Percentiles rank a stretch among this genome's conserved stretches.
Conservation (phyloP, 1,140 invertebrate species). For the Drosophila melanica region DNA sequence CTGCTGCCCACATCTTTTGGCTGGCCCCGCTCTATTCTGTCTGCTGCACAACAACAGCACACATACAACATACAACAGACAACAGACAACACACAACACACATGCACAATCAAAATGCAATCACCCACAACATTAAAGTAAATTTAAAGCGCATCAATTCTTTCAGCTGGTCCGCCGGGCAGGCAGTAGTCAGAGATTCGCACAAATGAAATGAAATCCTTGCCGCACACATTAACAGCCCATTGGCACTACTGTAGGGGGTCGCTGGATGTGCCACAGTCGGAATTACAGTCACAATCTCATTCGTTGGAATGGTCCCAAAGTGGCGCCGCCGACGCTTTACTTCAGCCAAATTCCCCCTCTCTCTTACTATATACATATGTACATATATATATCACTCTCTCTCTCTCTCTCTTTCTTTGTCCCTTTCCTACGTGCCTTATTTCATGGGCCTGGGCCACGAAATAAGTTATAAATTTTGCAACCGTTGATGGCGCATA, state of each 20-base stretch:
- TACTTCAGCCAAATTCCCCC: constrained; percentile 37
- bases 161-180: background rate
- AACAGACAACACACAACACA: constrained; percentile 1
- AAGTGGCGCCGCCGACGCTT: constrained; percentile 76
- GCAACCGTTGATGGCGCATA: constrained; percentile 82
- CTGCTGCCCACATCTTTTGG: constrained; percentile 70
- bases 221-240: constrained; percentile 81
- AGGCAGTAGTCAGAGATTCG: constrained; percentile 24
- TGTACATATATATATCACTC: constrained; percentile 9
- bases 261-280: constrained; percentile 41
- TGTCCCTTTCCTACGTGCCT: constrained; percentile 29
- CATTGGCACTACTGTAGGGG: constrained; percentile 80
- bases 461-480: constrained; percentile 83
- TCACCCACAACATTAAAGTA: constrained; percentile 79
- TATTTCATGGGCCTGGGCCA: constrained; percentile 14
- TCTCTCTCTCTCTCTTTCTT: constrained; percentile 3
- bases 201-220: constrained; percentile 75
- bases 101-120: constrained; percentile 71
- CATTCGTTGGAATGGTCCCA: constrained; percentile 36
- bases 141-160: constrained; percentile 54
- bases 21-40: constrained; percentile 44
- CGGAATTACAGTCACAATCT: constrained; percentile 28
- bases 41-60: background rate
- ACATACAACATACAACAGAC: too few relatives aligned
- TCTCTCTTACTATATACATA: background rate